Percentiles rank a stretch among this genome's conserved stretches.
phyloP scores from a whole-genome alignment of 2,113 vertebrate species.

The Ictidomys tridecemlineatus region DNA sequence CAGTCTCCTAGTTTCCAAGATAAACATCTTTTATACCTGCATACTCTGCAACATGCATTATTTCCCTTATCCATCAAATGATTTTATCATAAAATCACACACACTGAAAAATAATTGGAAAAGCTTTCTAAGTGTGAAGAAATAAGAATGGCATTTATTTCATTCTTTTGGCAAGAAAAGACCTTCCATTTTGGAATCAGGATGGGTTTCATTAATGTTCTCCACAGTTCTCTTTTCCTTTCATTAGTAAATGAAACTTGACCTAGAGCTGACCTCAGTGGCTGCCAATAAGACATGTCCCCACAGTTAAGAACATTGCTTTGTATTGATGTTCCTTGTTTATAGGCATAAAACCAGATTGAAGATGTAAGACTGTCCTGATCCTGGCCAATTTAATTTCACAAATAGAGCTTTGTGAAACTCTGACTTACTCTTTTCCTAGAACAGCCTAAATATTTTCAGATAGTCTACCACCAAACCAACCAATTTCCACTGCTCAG shows the following conservation, averaged over 20 bases:
- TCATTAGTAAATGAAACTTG: constrained; percentile 71
- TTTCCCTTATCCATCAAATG: constrained; percentile 59
- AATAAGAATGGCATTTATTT: constrained; percentile 54
- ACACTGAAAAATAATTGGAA: constrained; percentile 26
- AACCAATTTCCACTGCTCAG: not conserved
- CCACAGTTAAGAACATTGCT: not conserved
- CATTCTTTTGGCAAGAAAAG: not conserved
- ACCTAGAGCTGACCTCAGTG: not conserved
- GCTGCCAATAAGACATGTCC: not conserved
- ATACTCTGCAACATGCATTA: constrained; percentile 9
- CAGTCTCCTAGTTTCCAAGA: constrained; percentile 18
- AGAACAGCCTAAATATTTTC: constrained; percentile 33
- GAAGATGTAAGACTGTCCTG: not conserved
- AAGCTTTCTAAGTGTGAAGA: constrained; percentile 17
- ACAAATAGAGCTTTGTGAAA: constrained; percentile 64
- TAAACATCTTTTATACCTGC: constrained; percentile 39
- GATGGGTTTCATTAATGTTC: constrained; percentile 30
- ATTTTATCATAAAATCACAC: constrained; percentile 64
- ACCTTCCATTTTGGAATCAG: constrained; percentile 9
- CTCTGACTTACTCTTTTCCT: constrained; percentile 20
- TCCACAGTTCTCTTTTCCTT: not conserved
- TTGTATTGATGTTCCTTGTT: constrained; percentile 25
- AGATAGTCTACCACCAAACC: constrained; percentile 22
- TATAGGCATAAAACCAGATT: not conserved
- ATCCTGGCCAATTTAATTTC: constrained; percentile 65